Conservation (phyloP, 2,797 vertebrate species). For the Enteromius radiatus region DNA sequence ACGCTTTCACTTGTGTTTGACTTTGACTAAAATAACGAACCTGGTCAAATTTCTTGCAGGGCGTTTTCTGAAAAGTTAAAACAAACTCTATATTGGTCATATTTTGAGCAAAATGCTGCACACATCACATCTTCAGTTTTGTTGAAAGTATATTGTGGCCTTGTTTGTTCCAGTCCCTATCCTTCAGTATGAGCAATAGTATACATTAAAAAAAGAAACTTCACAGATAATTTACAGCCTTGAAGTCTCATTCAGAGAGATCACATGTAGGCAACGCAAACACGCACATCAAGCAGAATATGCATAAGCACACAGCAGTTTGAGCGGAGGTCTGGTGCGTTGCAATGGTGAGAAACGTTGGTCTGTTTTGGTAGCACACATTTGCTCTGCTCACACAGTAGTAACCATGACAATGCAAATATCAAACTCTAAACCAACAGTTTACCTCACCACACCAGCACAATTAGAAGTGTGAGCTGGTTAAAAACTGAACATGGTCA, state of each 20-base stretch:
- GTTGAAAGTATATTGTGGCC: not conserved
- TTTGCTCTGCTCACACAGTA: constrained; percentile 40
- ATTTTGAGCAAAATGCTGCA: not conserved
- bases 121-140: not conserved
- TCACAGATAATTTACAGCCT: not conserved
- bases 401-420: constrained; percentile 52
- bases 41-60: not conserved
- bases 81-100: not conserved
- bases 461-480: not conserved
- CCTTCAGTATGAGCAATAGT: not conserved
- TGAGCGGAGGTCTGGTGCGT: not conserved
- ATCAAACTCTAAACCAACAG: constrained; percentile 32
- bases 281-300: not conserved
- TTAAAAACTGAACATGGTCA: constrained; percentile 27
- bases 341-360: constrained; percentile 7
- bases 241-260: not conserved
- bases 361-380: constrained; percentile 24
- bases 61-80: not conserved
- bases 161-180: not conserved
- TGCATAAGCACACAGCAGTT: constrained; percentile 6
- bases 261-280: constrained; percentile 3
- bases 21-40: not conserved
- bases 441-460: constrained; percentile 16
- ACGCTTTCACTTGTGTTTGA: not conserved
- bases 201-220: no score